These are phyloP conservation scores for Propsilocerus akamusi DNA, from an alignment of 1,140 invertebrate genomes.

Conservation along the genomic window DNA sequence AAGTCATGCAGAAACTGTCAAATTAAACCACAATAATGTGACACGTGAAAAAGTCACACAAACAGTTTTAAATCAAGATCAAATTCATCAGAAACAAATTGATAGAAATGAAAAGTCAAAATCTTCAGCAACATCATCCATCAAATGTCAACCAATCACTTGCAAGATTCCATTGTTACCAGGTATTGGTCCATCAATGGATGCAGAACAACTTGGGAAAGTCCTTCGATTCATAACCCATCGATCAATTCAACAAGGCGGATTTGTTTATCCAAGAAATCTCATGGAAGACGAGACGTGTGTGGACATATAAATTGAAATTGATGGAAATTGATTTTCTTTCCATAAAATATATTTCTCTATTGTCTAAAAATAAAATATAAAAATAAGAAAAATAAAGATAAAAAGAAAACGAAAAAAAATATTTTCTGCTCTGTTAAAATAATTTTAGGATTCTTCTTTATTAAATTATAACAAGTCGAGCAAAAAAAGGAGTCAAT, in stretches of 20 bases:
- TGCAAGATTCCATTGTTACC: slow-evolving; percentile 5
- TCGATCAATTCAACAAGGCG: slow-evolving; percentile 3
- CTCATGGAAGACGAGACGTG: slow-evolving; percentile 3
- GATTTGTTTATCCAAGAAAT: slow-evolving; percentile 6
- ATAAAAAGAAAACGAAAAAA: too few relatives aligned
- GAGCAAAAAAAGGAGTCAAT: too few relatives aligned
- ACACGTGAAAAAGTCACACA: not conserved
- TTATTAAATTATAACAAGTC: too few relatives aligned
- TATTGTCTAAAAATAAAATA: too few relatives aligned
- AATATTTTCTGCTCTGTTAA: too few relatives aligned
- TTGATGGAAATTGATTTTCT: too few relatives aligned
- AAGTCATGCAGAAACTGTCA: not conserved
- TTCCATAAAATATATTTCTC: too few relatives aligned
- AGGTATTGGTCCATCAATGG: slow-evolving; percentile 1
- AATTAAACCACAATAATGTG: not conserved
- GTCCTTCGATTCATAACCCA: slow-evolving; percentile 4
- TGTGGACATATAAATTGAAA: too few relatives aligned
- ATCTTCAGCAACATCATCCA: not conserved
- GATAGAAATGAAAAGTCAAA: not conserved
- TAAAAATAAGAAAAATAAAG: too few relatives aligned
- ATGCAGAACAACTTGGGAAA: slow-evolving; percentile 2
- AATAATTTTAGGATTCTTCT: too few relatives aligned
- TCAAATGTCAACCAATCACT: not conserved
- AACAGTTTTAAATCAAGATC: not conserved
- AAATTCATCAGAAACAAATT: not conserved